Conservation (phyloP, 1,140 invertebrate species). For the Meteorus sp. region DNA sequence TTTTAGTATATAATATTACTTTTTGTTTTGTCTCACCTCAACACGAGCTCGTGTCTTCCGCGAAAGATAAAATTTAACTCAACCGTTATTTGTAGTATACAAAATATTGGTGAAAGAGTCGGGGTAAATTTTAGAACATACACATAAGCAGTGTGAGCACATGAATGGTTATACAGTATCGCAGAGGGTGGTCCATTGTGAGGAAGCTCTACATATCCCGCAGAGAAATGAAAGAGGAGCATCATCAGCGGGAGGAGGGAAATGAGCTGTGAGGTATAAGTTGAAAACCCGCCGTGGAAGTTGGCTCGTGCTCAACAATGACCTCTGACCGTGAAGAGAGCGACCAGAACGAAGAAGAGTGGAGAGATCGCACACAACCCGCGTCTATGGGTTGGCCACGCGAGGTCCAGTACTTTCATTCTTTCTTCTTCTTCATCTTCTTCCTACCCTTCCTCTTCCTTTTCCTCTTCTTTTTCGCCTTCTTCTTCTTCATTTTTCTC, state of each 20-base stretch:
- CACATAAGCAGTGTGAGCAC: not conserved
- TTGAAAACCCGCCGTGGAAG: slow-evolving; percentile 30
- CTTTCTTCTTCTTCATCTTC: not conserved
- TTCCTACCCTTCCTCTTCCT: slow-evolving; percentile 12
- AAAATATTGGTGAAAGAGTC: not conserved
- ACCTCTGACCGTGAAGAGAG: slow-evolving; percentile 56
- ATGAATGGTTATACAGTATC: not conserved
- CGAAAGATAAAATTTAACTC: no score
- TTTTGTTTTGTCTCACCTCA: no score
- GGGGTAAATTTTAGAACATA: not conserved
- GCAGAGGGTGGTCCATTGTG: slow-evolving; percentile 3
- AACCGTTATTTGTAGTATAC: not conserved
- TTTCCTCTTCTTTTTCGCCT: slow-evolving; percentile 7
- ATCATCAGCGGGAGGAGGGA: no score
- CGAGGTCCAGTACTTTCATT: slow-evolving; percentile 40
- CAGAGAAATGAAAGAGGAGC: no score
- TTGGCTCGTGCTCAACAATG: slow-evolving; percentile 56
- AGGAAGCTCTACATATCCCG: slow-evolving; percentile 15
- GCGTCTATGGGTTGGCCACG: slow-evolving; percentile 51
- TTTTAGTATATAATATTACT: no score
- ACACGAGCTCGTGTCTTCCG: no score
- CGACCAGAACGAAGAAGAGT: not conserved
- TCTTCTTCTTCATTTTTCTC: not conserved
- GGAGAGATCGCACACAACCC: slow-evolving; percentile 28
- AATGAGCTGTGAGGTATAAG: slow-evolving; percentile 12